Base-by-base conservation (phyloP, 2,113 vertebrate species). In the Spea multiplicata region DNA sequence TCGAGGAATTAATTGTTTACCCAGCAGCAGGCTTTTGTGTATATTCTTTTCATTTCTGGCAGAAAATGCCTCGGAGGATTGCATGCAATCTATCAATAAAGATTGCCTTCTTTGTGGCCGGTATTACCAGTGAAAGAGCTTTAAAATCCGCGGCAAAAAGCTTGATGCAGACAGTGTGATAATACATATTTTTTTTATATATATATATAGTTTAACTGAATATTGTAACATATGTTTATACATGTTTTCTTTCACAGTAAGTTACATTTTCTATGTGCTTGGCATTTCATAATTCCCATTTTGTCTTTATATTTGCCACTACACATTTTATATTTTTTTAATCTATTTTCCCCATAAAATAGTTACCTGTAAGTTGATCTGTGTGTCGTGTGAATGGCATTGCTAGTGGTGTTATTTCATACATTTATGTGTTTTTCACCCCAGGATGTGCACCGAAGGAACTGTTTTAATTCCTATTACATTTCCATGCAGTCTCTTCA, bases 41-140 rank as follows among this genome's bases (percentile, higher is more conserved):
- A 13, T 59, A 4, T 73, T 61, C 30, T 61, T 73, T 49, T 6
- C 50, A 10, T 10, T 62, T 47, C 13, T 47, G 44, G 77, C 70
- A 57, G 48, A 44, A 13, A 66, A 30, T 10, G 16, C 71, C 64
- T 73, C 14, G 62, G 76, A 78, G 71, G 66, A 66, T 74, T 73
- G 70, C 70, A 55, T 73, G 78, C 78, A 80, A 80, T 80, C 78
- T 80, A 74, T 66, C 64, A 68, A 80, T 80, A 80, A 80, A 80
- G 78, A 80, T 80, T 80, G 78, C 65, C 45, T 44, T 13, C 10
- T 59, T 13, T 45, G 10, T 62, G 52, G 16, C 70, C 70, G 75
- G 16, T 46, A 70, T 77, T 71, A 30, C 30, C 30, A 30, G 30
- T 2, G 30, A 30, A 30, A 30, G 30, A 30, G 30, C 30, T 30